These are phyloP conservation scores for Thamnophis elegans DNA, from an alignment of 2,797 vertebrate genomes.

Conservation along the genomic window DNA sequence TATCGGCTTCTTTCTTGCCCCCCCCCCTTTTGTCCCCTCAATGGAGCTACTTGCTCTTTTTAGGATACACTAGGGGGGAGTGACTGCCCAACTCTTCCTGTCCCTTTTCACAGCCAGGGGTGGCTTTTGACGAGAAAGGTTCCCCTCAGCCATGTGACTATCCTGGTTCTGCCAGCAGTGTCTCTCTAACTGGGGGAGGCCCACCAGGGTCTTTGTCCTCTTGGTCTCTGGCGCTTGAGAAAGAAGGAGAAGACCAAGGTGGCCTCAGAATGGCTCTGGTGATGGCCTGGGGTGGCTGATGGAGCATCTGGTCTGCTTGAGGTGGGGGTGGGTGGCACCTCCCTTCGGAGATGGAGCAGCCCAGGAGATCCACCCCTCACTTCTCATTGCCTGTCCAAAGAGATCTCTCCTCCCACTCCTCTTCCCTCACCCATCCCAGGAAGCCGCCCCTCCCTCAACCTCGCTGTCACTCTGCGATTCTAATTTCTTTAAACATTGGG, in stretches of 20 bases:
- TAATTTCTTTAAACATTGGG: conserved; percentile 76
- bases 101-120: not conserved
- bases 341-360: not conserved
- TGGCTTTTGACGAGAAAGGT: not conserved
- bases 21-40: not conserved
- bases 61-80: not conserved
- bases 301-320: not conserved
- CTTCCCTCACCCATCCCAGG: not conserved
- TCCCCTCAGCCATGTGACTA: not conserved
- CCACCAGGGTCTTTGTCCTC: not conserved
- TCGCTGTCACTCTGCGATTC: conserved; percentile 68
- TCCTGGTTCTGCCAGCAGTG: not conserved
- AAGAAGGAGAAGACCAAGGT: not conserved
- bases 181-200: not conserved
- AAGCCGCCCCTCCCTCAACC: conserved; percentile 35
- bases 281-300: too few relatives aligned
- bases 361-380: not conserved
- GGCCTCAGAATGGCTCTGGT: not conserved
- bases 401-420: not conserved
- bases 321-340: not conserved
- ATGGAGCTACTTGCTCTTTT: not conserved
- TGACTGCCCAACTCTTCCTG: not conserved
- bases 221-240: not conserved
- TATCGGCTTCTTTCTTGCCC: not conserved
- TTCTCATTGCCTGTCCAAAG: not conserved